phyloP scores from a whole-genome alignment of 2,888 invertebrate genomes.

The Dryobota labecula region DNA sequence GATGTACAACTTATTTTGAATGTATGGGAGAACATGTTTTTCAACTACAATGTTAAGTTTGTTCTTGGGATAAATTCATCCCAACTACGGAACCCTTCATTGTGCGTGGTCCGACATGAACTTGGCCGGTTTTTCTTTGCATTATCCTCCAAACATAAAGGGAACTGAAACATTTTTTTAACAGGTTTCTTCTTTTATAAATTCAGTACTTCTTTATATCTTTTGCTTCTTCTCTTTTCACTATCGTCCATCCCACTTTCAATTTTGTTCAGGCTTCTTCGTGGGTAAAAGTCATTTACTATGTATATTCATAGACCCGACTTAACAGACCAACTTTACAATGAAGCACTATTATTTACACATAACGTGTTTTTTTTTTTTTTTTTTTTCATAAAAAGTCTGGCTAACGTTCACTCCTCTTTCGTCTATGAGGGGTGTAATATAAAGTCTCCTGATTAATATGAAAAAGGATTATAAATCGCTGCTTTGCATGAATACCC shows the following conservation, averaged over 20 bases:
- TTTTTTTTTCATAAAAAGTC: slow-evolving; percentile 43
- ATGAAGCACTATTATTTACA: slow-evolving; percentile 22
- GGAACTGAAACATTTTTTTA: slow-evolving; percentile 2
- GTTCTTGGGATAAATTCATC: too few species aligned
- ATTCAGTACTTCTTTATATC: neutral
- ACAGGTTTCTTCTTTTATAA: slow-evolving; percentile 13
- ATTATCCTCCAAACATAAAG: slow-evolving; percentile 1
- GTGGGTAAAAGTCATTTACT: neutral
- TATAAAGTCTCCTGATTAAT: slow-evolving; percentile 37
- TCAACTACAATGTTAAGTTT: too few species aligned
- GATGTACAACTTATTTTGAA: too few species aligned
- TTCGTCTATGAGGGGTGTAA: slow-evolving; percentile 35
- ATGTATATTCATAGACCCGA: slow-evolving; percentile 3
- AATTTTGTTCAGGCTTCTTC: neutral
- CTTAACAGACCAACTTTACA: slow-evolving; percentile 19
- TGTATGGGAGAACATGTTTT: too few species aligned
- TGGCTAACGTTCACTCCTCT: slow-evolving; percentile 23
- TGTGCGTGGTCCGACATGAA: too few species aligned
- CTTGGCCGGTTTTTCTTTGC: too few species aligned
- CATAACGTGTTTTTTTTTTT: slow-evolving; percentile 35
- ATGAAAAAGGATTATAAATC: slow-evolving; percentile 44
- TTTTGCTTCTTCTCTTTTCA: neutral
- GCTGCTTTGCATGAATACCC: too few species aligned
- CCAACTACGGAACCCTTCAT: too few species aligned
- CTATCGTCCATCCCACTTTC: neutral